Evolutionary conservation across 2,797 vertebrate species (phyloP), one percentile per base, ranked within the genome.

Genomic region (Morus bassanus): DNA sequence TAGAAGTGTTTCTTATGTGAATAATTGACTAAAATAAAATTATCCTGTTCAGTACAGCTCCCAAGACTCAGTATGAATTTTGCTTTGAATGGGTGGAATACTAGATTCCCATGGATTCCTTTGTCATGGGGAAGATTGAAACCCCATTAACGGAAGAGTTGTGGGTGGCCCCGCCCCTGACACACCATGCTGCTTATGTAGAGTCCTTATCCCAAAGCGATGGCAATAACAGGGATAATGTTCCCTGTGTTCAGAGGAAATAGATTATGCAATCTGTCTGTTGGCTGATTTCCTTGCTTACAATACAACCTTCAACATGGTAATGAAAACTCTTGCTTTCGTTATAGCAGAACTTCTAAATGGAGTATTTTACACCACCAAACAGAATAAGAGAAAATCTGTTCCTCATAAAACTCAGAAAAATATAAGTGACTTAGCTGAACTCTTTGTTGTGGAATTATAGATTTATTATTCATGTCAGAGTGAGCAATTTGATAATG

Each of bases 391-490:
- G 35, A 75, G 50, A 83, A 73, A 94, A 91, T 89, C 75, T 94
- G 84, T 92, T 94, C 35, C 45, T 85, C 68, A 25, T 93, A 93
- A 85, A 93, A 60, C 13, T 76, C 33, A 24, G 39, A 73, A 93
- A 93, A 92, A 92, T 74, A 5, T 51, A 78, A 93, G 11, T 31
- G 30, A 85, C 45, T 68, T 84, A 92, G 27, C 48, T 72, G 64
- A 73, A 74, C 35, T 39, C 15, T 21, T 85, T 85, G 77, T 63
- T 85, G 72, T 80, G 56, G 77, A 94, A 91, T 82, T 15, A 10
- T 46, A 63, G 54, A 82, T 92, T 80, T 95, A 74, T 92, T 92
- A 77, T 95, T 93, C 56, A 28, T 94, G 93, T 88, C 75, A 93
- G 68, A 82, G 37, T 39, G 63, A 89, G 80, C 80, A 92, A 89